Base-by-base conservation (phyloP, 2,888 invertebrate species). In the Gonocerus acuteangulatus region DNA sequence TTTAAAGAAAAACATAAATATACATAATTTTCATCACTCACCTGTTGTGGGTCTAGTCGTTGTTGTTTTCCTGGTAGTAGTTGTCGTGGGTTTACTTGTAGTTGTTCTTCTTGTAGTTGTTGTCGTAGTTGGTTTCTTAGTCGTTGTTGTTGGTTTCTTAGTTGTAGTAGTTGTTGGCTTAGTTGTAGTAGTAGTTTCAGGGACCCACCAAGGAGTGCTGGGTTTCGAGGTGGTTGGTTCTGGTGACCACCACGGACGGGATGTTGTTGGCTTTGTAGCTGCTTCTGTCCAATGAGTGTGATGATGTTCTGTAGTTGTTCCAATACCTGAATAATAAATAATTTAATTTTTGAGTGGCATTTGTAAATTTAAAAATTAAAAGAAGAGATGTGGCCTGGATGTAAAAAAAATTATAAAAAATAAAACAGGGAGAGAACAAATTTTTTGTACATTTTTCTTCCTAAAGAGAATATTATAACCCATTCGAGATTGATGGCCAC, bases 141-240 rank as follows among this genome's bases (percentile, higher is more conserved):
- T 44, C 22, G 62, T 52, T n/a, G 22, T 0, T 13, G 39, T 52
- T 39, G 71, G 56, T 21, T 47, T 44, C 15, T 27, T 54, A 18
- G 62, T 44, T 32, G 62, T 52, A 49, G 67, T n/a, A 9, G 67
- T 66, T 4, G 69, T 66, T 18, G 67, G 62, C 49, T 66, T 68
- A n/a, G 39, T 11, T 32, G 45, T 57, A n/a, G 57, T 47, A 19
- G 70, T 67, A 62, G 72, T 71, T 1, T 70, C 65, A 58, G 71
- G 70, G 13, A 69, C 65, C 65, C 73, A 71, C 71, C 71, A 70
- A n/a, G 73, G 69, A 52, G 68, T 71, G 21, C 69, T 63, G 52
- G 69, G 65, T 7, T 63, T 69, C 2, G 71, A 71, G 11, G 71
- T 64, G 11, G 68, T 62, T n/a, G 64, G 60, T 13, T 64, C 62